Conservation (phyloP, 2,888 invertebrate species). For the Ferdinandea cuprea region DNA sequence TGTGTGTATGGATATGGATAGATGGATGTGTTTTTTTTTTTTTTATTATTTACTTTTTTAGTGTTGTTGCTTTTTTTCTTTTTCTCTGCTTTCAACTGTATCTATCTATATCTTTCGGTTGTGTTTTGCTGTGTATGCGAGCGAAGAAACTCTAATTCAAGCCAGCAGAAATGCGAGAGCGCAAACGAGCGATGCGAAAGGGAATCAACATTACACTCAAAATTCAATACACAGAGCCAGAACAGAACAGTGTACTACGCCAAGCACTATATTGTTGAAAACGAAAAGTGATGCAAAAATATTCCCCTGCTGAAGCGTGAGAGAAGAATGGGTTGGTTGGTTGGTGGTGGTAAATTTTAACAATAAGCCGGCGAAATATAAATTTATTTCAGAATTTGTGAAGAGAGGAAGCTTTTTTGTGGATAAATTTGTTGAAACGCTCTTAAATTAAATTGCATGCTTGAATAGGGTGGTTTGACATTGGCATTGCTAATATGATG, state of each 20-base stretch:
- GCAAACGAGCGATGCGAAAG: slow-evolving; percentile 20
- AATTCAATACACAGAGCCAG: neutral
- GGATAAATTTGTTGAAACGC: neutral
- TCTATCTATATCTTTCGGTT: slow-evolving; percentile 27
- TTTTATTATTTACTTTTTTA: slow-evolving; percentile 30
- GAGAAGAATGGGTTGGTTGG: too few relatives aligned
- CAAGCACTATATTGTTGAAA: too few relatives aligned
- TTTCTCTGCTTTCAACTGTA: slow-evolving; percentile 46
- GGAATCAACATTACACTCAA: slow-evolving; percentile 17
- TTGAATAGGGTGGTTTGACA: slow-evolving; percentile 24
- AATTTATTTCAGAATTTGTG: neutral
- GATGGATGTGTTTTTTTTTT: slow-evolving; percentile 53
- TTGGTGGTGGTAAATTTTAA: slow-evolving; percentile 34
- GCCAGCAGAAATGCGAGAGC: slow-evolving; percentile 46
- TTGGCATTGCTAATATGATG: too few relatives aligned
- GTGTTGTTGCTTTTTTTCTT: slow-evolving; percentile 30
- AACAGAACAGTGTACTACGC: neutral
- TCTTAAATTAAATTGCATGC: slow-evolving; percentile 7
- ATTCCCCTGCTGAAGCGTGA: slow-evolving; percentile 30
- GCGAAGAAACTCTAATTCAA: slow-evolving; percentile 51
- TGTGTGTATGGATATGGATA: slow-evolving; percentile 59
- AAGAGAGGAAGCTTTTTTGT: slow-evolving; percentile 23
- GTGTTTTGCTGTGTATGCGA: slow-evolving; percentile 37
- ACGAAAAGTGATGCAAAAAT: neutral
- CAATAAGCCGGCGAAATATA: slow-evolving; percentile 48